Evolutionary conservation across 1,140 invertebrate species (phyloP).

Genomic region (Ericerus pela): DNA sequence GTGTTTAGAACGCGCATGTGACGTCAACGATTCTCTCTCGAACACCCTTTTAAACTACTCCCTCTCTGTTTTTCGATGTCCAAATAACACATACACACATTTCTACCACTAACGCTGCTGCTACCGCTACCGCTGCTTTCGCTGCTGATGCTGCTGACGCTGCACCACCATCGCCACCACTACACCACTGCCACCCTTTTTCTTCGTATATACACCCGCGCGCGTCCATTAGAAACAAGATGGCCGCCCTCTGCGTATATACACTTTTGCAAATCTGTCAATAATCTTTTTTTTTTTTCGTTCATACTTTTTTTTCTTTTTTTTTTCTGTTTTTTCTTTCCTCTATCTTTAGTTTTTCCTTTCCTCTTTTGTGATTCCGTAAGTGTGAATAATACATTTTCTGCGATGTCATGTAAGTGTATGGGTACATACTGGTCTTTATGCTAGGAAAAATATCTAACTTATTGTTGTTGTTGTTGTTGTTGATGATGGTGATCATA

Average conservation of each 20-base stretch:
- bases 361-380: not conserved
- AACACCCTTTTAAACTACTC: slow-evolving; percentile 12
- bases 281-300: not conserved
- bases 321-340: slow-evolving; percentile 3
- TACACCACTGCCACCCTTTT: too few species aligned
- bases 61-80: slow-evolving; percentile 10
- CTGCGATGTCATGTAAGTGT: not conserved
- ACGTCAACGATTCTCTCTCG: slow-evolving; percentile 7
- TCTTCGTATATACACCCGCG: slow-evolving; percentile 5
- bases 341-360: not conserved
- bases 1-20: slow-evolving; percentile 9
- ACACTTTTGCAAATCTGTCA: slow-evolving; percentile 6
- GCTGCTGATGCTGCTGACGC: too few species aligned
- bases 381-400: not conserved
- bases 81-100: slow-evolving; percentile 9
- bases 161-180: too few species aligned
- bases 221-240: slow-evolving; percentile 9
- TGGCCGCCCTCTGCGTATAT: slow-evolving; percentile 5
- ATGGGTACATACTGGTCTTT: not conserved
- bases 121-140: too few species aligned
- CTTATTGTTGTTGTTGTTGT: not conserved
- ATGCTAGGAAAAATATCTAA: not conserved
- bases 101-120: too few species aligned
- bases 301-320: not conserved
- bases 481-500: not conserved